Percentiles rank a stretch among this genome's conserved stretches.
Conservation (phyloP, 2,888 invertebrate genomes). For the Dasysyrphus tricinctus region DNA sequence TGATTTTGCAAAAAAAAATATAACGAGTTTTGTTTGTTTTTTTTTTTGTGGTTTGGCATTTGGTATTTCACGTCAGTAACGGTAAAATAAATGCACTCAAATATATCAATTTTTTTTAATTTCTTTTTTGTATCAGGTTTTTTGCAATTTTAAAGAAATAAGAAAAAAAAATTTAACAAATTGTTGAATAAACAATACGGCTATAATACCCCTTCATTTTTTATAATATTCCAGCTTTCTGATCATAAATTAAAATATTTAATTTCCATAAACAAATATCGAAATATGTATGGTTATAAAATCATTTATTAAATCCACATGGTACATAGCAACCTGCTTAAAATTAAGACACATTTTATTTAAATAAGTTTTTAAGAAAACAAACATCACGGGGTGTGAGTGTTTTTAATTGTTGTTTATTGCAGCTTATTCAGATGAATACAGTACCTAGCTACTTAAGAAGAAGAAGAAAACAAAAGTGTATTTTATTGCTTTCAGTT, state of each 20-base stretch:
- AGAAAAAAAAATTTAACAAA: neutral
- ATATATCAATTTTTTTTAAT: constrained; percentile 10
- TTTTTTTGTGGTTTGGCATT: constrained; percentile 13
- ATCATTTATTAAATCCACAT: neutral
- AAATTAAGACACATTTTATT: neutral
- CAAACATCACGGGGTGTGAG: neutral
- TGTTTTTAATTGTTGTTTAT: constrained; percentile 1
- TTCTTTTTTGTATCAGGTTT: neutral
- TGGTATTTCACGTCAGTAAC: constrained; percentile 24
- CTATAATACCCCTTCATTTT: neutral
- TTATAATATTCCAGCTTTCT: neutral
- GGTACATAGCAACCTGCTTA: neutral
- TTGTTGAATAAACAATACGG: neutral
- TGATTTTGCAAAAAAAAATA: neutral
- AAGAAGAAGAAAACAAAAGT: neutral
- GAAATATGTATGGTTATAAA: neutral
- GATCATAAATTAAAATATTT: constrained; percentile 10
- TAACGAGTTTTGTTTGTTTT: neutral
- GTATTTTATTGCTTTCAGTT: constrained; percentile 8
- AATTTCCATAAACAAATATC: constrained; percentile 17
- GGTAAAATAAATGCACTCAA: constrained; percentile 16
- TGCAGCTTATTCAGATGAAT: neutral
- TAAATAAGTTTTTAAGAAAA: neutral
- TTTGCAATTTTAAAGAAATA: neutral
- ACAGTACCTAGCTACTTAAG: no score